Base-by-base conservation (phyloP, 2,888 invertebrate genomes). In the Ellobium chinense region DNA sequence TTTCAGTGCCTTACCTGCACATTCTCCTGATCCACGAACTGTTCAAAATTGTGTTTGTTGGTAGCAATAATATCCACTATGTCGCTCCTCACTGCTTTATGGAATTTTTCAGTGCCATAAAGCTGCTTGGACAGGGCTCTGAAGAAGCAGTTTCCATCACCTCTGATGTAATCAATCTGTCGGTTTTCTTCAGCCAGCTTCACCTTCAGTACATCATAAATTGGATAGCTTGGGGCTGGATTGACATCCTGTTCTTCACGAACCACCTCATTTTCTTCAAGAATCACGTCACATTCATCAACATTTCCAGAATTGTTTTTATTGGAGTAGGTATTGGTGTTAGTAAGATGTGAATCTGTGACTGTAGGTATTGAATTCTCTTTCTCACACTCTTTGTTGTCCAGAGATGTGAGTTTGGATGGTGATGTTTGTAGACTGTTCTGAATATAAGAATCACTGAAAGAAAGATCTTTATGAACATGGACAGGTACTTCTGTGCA, bases 111-210 rank as follows among this genome's bases (percentile, higher is more conserved):
- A 46, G 84, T 83, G 14, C 87, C 87, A 82, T 89, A 89, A 31
- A 89, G 84, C 5, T 87, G 86, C 82, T 90, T 90, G 81, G 89
- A 89, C 37, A 90, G 76, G n/a, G 89, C 89, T 21, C 89, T 81
- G 78, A 90, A 90, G 76, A 90, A 88, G 76, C 90, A 90, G 78
- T 90, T 90, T 34, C 90, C 90, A 85, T 90, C 90, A 1, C 89
- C 90, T 80, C 75, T 83, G 36, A 90, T 88, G 81, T 86, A 86
- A 78, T 90, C 90, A 54, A 90, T 83, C 77, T 85, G 85, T 76
- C 89, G 70, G 7, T 85, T 85, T 34, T 86, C 86, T 7, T 66
- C 83, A 7, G 74, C 72, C 29, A 90, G 81, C 39, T 85, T 82
- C 9, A 76, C 68, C 73, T 86, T 84, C 12, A 89, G 81, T 24